A percentile compares a stretch with the other conserved stretches of the same genome.
phyloP scores from a whole-genome alignment of 2,888 invertebrate species.

The Tipula confusa region DNA sequence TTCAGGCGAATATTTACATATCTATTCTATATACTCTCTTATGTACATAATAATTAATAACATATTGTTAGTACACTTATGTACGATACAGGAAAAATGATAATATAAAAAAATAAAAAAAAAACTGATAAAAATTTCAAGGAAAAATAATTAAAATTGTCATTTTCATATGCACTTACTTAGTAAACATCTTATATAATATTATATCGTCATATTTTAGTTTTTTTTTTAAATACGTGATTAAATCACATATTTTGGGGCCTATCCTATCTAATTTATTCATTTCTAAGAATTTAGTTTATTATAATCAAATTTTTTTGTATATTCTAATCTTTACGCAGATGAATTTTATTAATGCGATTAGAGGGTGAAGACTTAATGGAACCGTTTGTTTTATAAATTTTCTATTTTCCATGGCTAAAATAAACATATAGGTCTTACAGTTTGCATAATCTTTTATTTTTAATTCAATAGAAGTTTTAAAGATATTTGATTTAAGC shows the following conservation, averaged over 20 bases:
- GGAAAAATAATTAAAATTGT: neutral
- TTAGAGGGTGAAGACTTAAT: no score
- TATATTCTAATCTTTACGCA: neutral
- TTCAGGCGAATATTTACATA: neutral
- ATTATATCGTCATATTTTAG: neutral
- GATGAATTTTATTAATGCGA: neutral
- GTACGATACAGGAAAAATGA: neutral
- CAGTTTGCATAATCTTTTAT: no score
- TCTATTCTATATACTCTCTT: neutral
- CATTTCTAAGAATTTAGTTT: neutral
- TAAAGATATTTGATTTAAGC: no score
- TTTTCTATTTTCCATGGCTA: no score
- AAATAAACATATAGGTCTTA: no score
- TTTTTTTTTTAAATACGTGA: neutral
- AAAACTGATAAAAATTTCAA: neutral
- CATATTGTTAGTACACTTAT: neutral
- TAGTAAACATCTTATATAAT: neutral
- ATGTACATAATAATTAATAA: neutral
- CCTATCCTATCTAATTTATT: conserved; percentile 3
- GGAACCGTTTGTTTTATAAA: no score
- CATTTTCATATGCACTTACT: neutral
- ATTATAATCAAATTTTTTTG: neutral
- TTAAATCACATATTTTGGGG: neutral
- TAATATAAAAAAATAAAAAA: no score
- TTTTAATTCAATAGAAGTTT: no score